Evolutionary conservation across 64 coral and sea anemone species (phyloP), one percentile per base, ranked within the genome.

Genomic region (Cladopsammia gracilis): DNA sequence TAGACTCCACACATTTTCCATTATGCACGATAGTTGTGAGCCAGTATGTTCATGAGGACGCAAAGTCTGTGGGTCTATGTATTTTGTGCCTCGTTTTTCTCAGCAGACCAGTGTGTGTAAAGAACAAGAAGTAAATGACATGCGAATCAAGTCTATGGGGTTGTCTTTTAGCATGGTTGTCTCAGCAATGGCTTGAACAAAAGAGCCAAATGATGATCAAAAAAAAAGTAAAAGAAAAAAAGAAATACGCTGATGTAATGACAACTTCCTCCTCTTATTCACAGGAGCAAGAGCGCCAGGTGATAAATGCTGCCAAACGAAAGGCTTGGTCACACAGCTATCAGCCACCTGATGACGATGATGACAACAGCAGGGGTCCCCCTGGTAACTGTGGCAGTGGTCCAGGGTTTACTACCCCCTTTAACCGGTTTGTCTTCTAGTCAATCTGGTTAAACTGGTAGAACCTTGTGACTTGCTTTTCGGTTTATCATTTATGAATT

Each of bases 401-500:
- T 5, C 77, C 93, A 45, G 93, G 93, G 3, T 92, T 95, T 76
- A 47, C 88, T 14, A 89, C 96, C 10, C 96, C 96, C 12, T 98
- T 88, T 45, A 98, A 98, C 74, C 88, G 96, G 48, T 98, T 98
- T 77, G 80, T 98, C 51, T 98, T 98, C 76, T 98, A 73, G 87
- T 12, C 74, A 64, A 4, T 62, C 50, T 26, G n/a, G 43, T 62
- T 20, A 12, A 25, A 20, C 66, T 7, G 71, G 85, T 25, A 2
- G 4, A n/a, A 3, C 11, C 15, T 64, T 14, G 79, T 83, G 6
- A 78, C 61, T 64, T 64, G 2, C 18, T 64, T 19, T 18, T 64
- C 61, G 5, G 12, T 10, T 56, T 3, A 56, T 10, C 53, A 56
- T 56, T 3, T 56, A 56, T 12, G 12, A 56, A 56, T 56, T 56